Conservation (phyloP, 2,113 vertebrate genomes). For the Tragelaphus scriptus region DNA sequence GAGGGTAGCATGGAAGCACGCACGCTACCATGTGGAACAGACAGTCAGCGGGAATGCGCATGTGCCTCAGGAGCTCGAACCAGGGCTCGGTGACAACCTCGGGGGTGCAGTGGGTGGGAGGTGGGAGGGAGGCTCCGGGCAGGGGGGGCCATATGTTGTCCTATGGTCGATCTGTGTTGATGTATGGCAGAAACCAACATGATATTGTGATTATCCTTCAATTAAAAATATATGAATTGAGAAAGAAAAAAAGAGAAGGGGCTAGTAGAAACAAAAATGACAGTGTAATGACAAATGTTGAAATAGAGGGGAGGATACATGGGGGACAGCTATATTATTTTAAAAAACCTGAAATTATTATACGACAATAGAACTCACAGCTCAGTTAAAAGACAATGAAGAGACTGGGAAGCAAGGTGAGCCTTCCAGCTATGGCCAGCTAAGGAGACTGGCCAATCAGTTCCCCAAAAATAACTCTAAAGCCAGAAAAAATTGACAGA, state of each 20-base stretch:
- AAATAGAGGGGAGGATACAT: neutral
- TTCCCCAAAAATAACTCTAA: neutral
- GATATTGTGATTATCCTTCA: neutral
- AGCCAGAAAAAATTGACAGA: neutral
- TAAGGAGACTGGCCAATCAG: neutral
- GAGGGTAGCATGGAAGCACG: neutral
- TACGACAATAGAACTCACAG: neutral
- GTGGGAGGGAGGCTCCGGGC: neutral
- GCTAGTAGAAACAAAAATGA: neutral
- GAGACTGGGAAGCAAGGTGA: neutral
- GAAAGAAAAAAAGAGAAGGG: neutral
- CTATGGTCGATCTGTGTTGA: rapidly evolving
- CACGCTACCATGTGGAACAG: neutral
- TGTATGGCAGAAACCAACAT: neutral
- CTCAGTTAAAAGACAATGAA: neutral
- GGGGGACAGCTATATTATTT: neutral
- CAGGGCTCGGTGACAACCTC: neutral
- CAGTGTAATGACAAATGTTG: neutral
- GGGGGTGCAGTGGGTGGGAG: neutral
- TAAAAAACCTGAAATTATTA: neutral
- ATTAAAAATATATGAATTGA: neutral
- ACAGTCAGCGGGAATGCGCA: neutral
- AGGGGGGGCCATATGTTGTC: rapidly evolving
- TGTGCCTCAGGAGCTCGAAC: neutral
- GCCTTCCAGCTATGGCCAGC: neutral